Percentiles rank a stretch among this genome's conserved stretches.
phyloP scores from a whole-genome alignment of 2,888 invertebrate species.

The Mycogona germanica region DNA sequence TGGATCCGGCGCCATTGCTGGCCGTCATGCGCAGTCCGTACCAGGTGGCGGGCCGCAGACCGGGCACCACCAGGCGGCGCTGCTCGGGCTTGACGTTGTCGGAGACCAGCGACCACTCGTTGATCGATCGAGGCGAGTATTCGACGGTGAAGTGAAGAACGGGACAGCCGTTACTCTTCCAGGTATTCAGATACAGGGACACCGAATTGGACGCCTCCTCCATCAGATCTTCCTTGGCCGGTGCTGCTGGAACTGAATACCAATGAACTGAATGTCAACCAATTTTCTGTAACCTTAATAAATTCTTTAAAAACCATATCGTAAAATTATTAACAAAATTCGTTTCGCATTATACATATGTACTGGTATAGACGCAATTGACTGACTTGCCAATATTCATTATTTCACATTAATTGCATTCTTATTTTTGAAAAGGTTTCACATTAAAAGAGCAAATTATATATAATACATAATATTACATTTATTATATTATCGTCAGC shows the following conservation, averaged over 20 bases:
- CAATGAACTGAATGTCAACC: not conserved
- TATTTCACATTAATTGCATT: too few relatives aligned
- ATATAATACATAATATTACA: too few relatives aligned
- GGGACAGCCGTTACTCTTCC: slow-evolving; percentile 91
- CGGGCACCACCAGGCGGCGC: slow-evolving; percentile 72
- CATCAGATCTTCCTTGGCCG: slow-evolving; percentile 15
- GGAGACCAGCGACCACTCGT: slow-evolving; percentile 85
- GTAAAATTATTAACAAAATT: too few relatives aligned
- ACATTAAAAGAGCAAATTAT: too few relatives aligned
- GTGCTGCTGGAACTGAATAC: slow-evolving; percentile 16
- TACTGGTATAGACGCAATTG: too few relatives aligned
- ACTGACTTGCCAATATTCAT: too few relatives aligned
- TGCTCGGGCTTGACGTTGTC: slow-evolving; percentile 84
- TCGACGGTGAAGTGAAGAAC: slow-evolving; percentile 92
- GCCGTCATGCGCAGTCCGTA: slow-evolving; percentile 73
- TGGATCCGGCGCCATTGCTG: slow-evolving; percentile 19
- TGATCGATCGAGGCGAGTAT: slow-evolving; percentile 51
- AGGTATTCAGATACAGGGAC: slow-evolving; percentile 77
- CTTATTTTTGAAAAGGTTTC: too few relatives aligned
- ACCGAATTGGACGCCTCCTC: slow-evolving; percentile 41
- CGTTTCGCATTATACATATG: too few relatives aligned
- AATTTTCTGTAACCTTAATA: too few relatives aligned
- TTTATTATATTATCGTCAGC: too few relatives aligned
- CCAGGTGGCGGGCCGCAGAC: slow-evolving; percentile 87
- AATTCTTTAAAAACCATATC: too few relatives aligned